These are phyloP conservation scores for Colaptes auratus DNA, from an alignment of 2,113 vertebrate species.

Conservation along the genomic window DNA sequence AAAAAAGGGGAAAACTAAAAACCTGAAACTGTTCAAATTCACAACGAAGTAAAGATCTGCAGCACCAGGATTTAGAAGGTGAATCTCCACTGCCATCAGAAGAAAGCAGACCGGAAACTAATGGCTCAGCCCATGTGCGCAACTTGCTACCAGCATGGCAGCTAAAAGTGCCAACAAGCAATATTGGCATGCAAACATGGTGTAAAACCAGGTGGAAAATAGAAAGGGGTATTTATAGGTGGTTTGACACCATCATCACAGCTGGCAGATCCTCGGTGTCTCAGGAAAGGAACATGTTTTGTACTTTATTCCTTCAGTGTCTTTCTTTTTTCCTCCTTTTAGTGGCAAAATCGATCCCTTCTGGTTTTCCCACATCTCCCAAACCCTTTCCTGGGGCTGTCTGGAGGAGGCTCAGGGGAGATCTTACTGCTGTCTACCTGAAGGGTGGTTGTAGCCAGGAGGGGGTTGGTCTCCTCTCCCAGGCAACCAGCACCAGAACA, in stretches of 20 bases:
- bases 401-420: too few relatives aligned
- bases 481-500: too few relatives aligned
- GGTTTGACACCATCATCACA: fast-evolving
- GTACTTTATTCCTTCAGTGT: not conserved
- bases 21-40: not conserved
- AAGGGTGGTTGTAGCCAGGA: too few relatives aligned
- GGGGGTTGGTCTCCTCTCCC: too few relatives aligned
- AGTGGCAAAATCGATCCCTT: not conserved
- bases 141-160: not conserved
- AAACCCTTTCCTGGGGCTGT: not conserved
- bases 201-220: not conserved
- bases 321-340: not conserved
- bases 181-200: not conserved
- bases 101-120: not conserved
- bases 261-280: fast-evolving
- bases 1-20: not conserved
- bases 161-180: not conserved
- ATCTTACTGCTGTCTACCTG: too few relatives aligned
- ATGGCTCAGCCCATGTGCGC: too few relatives aligned
- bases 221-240: not conserved
- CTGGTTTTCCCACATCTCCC: not conserved
- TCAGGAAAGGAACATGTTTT: not conserved
- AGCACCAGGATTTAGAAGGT: not conserved
- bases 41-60: fast-evolving
- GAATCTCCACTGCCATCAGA: conserved; percentile 40